phyloP scores from a whole-genome alignment of 2,113 vertebrate genomes.

The Gracilinanus agilis region DNA sequence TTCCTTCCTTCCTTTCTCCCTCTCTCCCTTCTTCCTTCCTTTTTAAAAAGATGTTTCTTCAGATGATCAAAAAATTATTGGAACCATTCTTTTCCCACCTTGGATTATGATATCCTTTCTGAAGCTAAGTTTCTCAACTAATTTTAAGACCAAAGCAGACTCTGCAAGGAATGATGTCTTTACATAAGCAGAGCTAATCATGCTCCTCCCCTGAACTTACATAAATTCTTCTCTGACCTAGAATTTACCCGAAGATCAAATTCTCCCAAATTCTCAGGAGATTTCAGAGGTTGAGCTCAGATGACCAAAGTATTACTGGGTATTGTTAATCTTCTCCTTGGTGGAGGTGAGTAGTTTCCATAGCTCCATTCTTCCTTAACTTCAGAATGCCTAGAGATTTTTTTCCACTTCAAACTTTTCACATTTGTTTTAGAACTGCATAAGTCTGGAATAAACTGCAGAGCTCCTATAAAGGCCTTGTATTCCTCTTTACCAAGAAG shows the following conservation, averaged over 20 bases:
- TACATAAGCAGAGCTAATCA: not conserved
- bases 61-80: not conserved
- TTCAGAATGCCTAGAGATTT: not conserved
- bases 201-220: not conserved
- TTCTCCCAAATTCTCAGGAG: no score
- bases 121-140: not conserved
- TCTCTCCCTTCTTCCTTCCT: not conserved
- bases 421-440: not conserved
- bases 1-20: no score
- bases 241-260: not conserved
- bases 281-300: no score
- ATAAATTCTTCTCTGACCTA: not conserved
- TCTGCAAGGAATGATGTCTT: not conserved
- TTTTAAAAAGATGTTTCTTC: not conserved
- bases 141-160: not conserved
- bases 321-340: not conserved
- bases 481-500: not conserved
- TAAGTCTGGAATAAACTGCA: not conserved
- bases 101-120: not conserved
- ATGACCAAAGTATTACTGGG: not conserved
- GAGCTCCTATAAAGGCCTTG: not conserved
- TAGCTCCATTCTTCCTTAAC: not conserved
- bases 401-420: not conserved
- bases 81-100: not conserved
- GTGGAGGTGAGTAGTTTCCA: not conserved